Evolutionary conservation across 1,140 invertebrate genomes (phyloP), one percentile per base, ranked within the genome.

Genomic region (Hermetia illucens): DNA sequence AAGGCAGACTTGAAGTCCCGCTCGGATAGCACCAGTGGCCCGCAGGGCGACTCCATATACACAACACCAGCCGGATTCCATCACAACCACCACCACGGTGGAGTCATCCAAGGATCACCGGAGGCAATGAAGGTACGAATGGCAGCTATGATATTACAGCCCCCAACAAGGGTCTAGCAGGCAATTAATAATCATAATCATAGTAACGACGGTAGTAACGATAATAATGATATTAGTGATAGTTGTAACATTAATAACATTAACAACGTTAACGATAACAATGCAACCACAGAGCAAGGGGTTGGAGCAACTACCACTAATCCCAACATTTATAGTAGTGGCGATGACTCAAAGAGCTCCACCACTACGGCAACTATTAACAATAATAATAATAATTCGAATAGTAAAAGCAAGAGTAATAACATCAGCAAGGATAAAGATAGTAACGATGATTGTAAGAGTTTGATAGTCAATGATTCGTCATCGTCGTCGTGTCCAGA

Each of bases 111-210:
- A 18, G 60, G 61, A 45, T 75, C 72, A 48, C 75, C 75, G 21
- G 77, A 72, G 54, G 76, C 77, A 57, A 77, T 79, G 72, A 79
- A 80, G 75, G 77, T 79, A 68, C 77, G 77, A 63, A 74, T 78
- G 55, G 77, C 77, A 52, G 75, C 77, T 53, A 76, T 79, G 66
- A 75, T 79, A 61, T 72, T 79, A 59, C 76, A 79, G 68, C 75
- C 77, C 45, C 77, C 77, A 61, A 79, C 77, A 70, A 76, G 75
- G 67, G 77, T 81, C 70, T 80, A 77, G 74, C 69, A 70, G 57
- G 55, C 55, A 59, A 55, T 56, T 50, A 55, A 53, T 53, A 44
- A 43, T 48, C 51, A 49, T 45, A 47, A 13, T 21, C 36, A 8
- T 21, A 42, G 46, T 24, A 17, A 8, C 9, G 21, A 35, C 18